A percentile compares a stretch with the other conserved stretches of the same genome.
Evolutionary conservation across 1,140 invertebrate species (phyloP).

Genomic region (Papilio xuthus): DNA sequence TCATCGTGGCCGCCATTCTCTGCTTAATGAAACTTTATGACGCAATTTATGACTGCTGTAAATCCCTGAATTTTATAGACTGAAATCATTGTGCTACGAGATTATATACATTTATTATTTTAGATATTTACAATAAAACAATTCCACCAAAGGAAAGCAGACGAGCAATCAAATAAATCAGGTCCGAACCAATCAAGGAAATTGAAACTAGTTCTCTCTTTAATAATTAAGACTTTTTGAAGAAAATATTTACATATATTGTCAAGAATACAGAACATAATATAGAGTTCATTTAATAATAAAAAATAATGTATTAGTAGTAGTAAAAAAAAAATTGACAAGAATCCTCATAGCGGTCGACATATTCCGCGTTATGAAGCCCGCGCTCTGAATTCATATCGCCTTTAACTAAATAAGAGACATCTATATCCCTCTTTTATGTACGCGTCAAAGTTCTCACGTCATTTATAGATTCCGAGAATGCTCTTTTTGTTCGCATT

Average conservation of each 20-base stretch:
- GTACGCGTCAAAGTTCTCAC: conserved; percentile 24
- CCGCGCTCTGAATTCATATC: conserved; percentile 38
- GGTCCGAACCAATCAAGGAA: too few relatives aligned
- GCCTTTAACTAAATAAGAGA: conserved; percentile 38
- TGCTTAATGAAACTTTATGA: conserved; percentile 27
- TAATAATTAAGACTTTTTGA: too few relatives aligned
- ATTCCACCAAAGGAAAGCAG: not conserved
- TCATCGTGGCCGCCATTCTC: conserved; percentile 11
- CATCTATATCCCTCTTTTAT: conserved; percentile 34
- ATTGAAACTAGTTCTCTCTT: too few relatives aligned
- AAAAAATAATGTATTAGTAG: too few relatives aligned
- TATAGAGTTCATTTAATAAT: not conserved
- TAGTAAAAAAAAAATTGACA: too few relatives aligned
- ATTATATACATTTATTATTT: not conserved
- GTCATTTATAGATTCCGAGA: conserved; percentile 22
- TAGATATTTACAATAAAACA: not conserved
- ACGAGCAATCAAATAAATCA: too few relatives aligned
- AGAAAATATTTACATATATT: too few relatives aligned
- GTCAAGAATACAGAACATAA: too few relatives aligned
- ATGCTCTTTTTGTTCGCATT: not conserved
- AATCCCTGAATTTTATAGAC: conserved; percentile 17
- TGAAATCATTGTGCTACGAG: conserved; percentile 1
- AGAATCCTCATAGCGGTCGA: not conserved
- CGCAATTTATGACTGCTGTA: conserved; percentile 19
- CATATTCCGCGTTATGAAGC: conserved; percentile 31